A percentile compares a stretch with the other conserved stretches of the same genome.
Evolutionary conservation across 1,140 invertebrate genomes (phyloP).

Genomic region (Aporrectodea caliginosa): DNA sequence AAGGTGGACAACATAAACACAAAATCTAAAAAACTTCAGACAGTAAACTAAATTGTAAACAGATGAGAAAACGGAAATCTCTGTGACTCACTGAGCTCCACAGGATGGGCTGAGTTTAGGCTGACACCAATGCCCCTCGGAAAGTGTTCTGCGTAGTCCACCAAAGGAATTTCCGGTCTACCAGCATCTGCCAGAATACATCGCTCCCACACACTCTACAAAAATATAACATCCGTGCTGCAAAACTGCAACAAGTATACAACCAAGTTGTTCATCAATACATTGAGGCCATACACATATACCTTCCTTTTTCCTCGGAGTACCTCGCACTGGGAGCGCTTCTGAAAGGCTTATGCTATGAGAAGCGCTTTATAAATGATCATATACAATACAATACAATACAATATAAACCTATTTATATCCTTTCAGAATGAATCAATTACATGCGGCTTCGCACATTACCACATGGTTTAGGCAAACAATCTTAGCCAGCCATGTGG

Average conservation of each 20-base stretch:
- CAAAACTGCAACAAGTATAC: background rate
- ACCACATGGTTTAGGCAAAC: too few relatives aligned
- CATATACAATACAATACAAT: background rate
- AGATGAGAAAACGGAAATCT: background rate
- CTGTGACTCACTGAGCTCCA: slow-evolving; percentile 61
- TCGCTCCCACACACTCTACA: slow-evolving; percentile 64
- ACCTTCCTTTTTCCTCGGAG: too few relatives aligned
- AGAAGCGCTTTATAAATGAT: background rate
- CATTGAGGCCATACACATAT: background rate
- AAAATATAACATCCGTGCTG: background rate
- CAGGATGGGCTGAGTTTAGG: slow-evolving; percentile 61
- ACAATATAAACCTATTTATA: background rate
- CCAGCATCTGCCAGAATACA: slow-evolving; percentile 71
- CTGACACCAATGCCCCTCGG: slow-evolving; percentile 69
- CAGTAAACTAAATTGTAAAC: background rate
- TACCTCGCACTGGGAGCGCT: too few relatives aligned
- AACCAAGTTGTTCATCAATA: too few relatives aligned
- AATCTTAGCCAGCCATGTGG: too few relatives aligned
- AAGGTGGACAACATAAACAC: too few relatives aligned
- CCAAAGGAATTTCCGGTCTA: slow-evolving; percentile 70
- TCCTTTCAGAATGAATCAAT: too few relatives aligned
- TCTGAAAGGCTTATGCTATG: too few relatives aligned
- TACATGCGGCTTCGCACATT: too few relatives aligned
- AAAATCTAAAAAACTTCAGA: background rate
- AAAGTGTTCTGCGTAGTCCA: slow-evolving; percentile 65